Conservation (phyloP, 2,113 vertebrate species). For the Gambusia holbrooki region DNA sequence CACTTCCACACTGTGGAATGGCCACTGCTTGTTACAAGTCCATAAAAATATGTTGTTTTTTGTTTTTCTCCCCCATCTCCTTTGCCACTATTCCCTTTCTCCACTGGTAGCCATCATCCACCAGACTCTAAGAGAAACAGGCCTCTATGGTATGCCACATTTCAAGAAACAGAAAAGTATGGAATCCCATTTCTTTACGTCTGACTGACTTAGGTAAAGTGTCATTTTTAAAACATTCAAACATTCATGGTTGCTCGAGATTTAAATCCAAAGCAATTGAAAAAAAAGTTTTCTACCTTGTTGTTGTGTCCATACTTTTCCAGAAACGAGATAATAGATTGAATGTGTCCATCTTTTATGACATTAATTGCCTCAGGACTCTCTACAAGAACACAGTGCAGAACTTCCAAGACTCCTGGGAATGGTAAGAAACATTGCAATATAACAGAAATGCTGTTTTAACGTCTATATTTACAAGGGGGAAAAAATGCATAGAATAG, state of each 20-base stretch:
- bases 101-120: no score
- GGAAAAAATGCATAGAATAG: background rate
- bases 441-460: background rate
- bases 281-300: conserved; percentile 79
- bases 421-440: background rate
- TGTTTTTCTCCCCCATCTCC: no score
- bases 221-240: no score
- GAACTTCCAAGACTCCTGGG: conserved; percentile 92
- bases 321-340: conserved; percentile 91
- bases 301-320: conserved; percentile 93
- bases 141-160: no score
- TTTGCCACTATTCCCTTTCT: no score
- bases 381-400: conserved; percentile 92
- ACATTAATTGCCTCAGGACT: conserved; percentile 93
- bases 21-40: background rate
- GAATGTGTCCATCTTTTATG: conserved; percentile 94
- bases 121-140: no score
- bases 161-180: no score
- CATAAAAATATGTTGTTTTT: background rate
- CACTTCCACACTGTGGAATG: background rate
- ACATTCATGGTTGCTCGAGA: background rate
- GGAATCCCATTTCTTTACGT: no score
- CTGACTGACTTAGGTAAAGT: no score
- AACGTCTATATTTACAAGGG: background rate
- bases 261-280: background rate